Base-by-base conservation (phyloP, 2,888 invertebrate genomes). In the Agrotis segetum region DNA sequence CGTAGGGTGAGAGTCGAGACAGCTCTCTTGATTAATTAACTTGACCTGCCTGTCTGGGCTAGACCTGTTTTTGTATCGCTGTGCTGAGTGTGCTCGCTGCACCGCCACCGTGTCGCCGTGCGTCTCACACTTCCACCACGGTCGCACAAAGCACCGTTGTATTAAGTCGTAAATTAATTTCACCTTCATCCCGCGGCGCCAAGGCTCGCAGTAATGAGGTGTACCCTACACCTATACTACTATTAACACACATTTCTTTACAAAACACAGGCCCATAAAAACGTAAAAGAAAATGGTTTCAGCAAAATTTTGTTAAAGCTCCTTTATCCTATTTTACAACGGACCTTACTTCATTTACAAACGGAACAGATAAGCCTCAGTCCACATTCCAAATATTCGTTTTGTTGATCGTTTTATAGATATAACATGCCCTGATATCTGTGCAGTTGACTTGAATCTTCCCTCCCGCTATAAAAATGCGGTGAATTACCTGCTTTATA, bases 101-200 rank as follows among this genome's bases (percentile, higher is more conserved):
- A 11, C 40, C 40, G 34, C 24, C n/a, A n/a, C n/a, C n/a, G n/a
- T n/a, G n/a, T n/a, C 44, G 13, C 55, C 69, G 52, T 60, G 44
- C 73, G 71, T 65, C 64, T 64, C 58, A 69, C 55, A 67, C 75
- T 74, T 71, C 47, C 59, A 55, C 62, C 74, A 40, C 56, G 46
- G 65, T 47, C 67, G 71, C 69, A 84, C 78, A 85, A 83, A 85
- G 80, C 67, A 82, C 83, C 86, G 81, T 89, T 91, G 89, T 91
- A 93, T 94, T 91, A 92, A 90, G 90, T 89, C 91, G 89, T 93
- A 93, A 93, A 94, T 94, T 93, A 93, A 93, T 94, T 93, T 91
- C 87, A 84, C 88, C 89, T 90, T 86, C 85, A 85, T 84, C 87
- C 85, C 67, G 46, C 62, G 74, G 73, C 71, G 68, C 77, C 76